Conservation (phyloP, 1,140 invertebrate species). For the Drosophila burlai region DNA sequence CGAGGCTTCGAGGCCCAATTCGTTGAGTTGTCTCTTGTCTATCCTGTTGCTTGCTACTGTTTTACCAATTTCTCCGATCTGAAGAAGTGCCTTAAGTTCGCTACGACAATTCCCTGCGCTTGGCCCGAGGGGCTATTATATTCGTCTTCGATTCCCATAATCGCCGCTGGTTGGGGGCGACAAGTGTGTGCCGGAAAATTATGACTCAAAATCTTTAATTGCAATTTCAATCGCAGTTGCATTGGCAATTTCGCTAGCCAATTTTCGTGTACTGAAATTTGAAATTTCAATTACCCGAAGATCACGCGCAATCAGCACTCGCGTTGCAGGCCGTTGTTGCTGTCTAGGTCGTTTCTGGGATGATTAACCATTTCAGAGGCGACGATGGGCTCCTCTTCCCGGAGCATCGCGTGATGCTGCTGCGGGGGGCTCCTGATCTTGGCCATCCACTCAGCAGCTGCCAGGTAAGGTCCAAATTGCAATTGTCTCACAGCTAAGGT, state of each 20-base stretch:
- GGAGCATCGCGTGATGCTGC: slow-evolving; percentile 45
- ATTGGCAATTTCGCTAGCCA: slow-evolving; percentile 30
- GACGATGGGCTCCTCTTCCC: slow-evolving; percentile 25
- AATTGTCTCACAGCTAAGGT: slow-evolving; percentile 30
- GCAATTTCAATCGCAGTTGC: slow-evolving; percentile 54
- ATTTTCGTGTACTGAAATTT: slow-evolving; percentile 57
- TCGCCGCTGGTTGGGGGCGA: slow-evolving; percentile 44
- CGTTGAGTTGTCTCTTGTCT: slow-evolving; percentile 60
- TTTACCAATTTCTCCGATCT: slow-evolving; percentile 27
- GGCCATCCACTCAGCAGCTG: slow-evolving; percentile 30
- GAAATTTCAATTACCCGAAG: slow-evolving; percentile 77
- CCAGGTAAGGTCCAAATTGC: slow-evolving; percentile 41
- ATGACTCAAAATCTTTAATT: slow-evolving; percentile 66
- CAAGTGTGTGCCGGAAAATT: slow-evolving; percentile 62
- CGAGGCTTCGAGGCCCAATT: slow-evolving; percentile 28
- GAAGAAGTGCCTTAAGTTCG: slow-evolving; percentile 45
- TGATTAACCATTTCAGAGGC: slow-evolving; percentile 65
- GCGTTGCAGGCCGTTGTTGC: slow-evolving; percentile 12
- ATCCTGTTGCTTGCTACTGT: slow-evolving; percentile 54
- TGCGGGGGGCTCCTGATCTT: slow-evolving; percentile 9
- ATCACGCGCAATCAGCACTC: slow-evolving; percentile 76
- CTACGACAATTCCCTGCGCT: slow-evolving; percentile 7
- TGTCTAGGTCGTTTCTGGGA: slow-evolving; percentile 49
- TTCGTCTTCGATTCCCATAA: not conserved
- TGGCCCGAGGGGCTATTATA: not conserved